These are phyloP conservation scores for Heteractis magnifica DNA, from an alignment of 92 coral and sea anemone genomes.

Conservation along the genomic window DNA sequence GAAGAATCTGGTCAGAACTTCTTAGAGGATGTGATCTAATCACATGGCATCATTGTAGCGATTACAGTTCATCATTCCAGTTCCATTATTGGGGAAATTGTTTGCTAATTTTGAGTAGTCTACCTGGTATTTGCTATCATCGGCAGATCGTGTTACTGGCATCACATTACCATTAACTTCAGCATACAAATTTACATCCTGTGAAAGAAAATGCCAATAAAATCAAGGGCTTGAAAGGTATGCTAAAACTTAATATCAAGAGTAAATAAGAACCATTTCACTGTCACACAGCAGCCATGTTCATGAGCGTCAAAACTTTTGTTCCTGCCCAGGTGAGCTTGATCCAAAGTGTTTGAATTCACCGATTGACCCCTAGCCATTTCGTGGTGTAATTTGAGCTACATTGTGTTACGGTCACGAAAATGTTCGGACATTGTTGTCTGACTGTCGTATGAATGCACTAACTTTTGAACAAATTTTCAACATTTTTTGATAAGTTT, in stretches of 20 bases:
- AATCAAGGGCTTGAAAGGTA: background rate
- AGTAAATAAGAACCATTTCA: background rate
- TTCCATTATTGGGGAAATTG: background rate
- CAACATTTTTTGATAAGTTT: too few species aligned
- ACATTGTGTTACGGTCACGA: too few species aligned
- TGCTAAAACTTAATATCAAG: background rate
- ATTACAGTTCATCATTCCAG: slow-evolving; percentile 46
- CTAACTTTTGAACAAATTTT: too few species aligned
- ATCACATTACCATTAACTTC: slow-evolving; percentile 92
- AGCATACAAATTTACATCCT: slow-evolving; percentile 89
- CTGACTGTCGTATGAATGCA: too few species aligned
- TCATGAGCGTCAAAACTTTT: too few species aligned
- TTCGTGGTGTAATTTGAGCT: too few species aligned
- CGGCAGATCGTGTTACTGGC: slow-evolving; percentile 91
- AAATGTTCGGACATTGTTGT: too few species aligned
- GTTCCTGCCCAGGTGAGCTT: too few species aligned
- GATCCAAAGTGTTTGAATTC: too few species aligned
- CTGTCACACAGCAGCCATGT: too few species aligned
- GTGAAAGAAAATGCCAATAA: slow-evolving; percentile 13
- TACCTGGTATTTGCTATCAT: slow-evolving; percentile 85
- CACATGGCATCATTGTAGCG: slow-evolving; percentile 42
- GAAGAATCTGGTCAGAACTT: slow-evolving; percentile 74
- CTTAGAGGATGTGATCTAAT: slow-evolving; percentile 71
- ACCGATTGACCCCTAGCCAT: too few species aligned
- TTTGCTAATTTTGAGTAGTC: background rate